These are phyloP conservation scores for Enteromius fasciolatus DNA, from an alignment of 2,797 vertebrate species.

Conservation along the genomic window DNA sequence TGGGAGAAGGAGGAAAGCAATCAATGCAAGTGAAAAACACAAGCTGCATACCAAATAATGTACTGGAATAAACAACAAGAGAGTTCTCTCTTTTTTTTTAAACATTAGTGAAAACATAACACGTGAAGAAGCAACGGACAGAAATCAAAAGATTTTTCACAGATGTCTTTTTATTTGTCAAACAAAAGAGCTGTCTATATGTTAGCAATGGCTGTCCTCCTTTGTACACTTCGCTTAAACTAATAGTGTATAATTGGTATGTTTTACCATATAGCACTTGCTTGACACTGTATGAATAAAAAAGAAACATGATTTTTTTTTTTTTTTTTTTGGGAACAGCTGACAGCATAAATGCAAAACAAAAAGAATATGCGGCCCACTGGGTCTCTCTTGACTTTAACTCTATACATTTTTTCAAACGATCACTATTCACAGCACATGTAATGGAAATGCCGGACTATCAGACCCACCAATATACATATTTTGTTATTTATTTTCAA, in stretches of 20 bases:
- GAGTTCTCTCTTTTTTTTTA: not conserved
- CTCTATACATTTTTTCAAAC: conserved; percentile 62
- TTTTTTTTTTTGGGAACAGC: conserved; percentile 35
- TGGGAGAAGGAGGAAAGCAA: conserved; percentile 35
- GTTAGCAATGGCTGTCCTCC: conserved; percentile 74
- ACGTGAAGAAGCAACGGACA: conserved; percentile 42
- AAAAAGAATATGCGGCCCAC: conserved; percentile 64
- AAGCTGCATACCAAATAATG: conserved; percentile 47
- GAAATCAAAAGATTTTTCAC: conserved; percentile 64
- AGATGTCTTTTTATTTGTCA: conserved; percentile 81
- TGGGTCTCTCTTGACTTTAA: conserved; percentile 56
- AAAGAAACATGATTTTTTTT: conserved; percentile 57
- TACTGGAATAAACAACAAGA: not conserved
- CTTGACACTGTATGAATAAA: conserved; percentile 68
- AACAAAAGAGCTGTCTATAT: conserved; percentile 76
- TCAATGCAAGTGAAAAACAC: conserved; percentile 14
- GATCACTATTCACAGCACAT: conserved; percentile 69
- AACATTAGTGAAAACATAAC: not conserved
- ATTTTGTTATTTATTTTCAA: conserved; percentile 58
- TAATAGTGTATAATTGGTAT: conserved; percentile 69
- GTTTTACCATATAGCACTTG: conserved; percentile 70
- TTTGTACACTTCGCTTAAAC: conserved; percentile 76
- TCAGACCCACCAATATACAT: conserved; percentile 58
- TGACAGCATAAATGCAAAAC: conserved; percentile 57
- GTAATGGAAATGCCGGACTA: conserved; percentile 56